phyloP scores from a whole-genome alignment of 2,113 vertebrate species.

The Caretta caretta region DNA sequence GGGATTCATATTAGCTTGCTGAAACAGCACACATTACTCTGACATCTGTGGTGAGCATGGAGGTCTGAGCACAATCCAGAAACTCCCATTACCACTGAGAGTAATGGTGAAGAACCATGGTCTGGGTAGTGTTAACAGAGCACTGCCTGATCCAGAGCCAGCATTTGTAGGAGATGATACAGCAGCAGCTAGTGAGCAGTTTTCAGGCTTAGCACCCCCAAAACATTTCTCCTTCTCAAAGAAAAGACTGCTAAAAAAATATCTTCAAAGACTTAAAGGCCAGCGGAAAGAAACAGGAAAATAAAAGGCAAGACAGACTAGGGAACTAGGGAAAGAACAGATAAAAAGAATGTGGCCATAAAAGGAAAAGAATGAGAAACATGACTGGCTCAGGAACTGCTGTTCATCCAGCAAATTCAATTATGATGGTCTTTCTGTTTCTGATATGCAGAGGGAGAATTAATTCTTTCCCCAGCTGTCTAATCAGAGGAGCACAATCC shows the following conservation, averaged over 20 bases:
- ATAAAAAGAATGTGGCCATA: background rate
- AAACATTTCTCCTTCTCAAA: background rate
- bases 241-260: background rate
- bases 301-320: background rate
- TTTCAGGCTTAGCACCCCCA: background rate
- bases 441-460: background rate
- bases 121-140: background rate
- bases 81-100: background rate
- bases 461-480: background rate
- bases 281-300: background rate
- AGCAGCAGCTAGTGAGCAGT: background rate
- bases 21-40: background rate
- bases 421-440: background rate
- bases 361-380: background rate
- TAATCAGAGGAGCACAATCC: background rate
- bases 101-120: background rate
- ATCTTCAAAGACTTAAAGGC: background rate
- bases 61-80: background rate
- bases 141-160: background rate
- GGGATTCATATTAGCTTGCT: background rate
- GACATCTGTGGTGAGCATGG: background rate
- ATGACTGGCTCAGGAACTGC: background rate
- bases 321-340: background rate
- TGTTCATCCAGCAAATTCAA: background rate
- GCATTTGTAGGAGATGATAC: background rate